Evolutionary conservation across 1,140 invertebrate species (phyloP), one percentile per base, ranked within the genome.

Genomic region (Calliopsis andreniformis): DNA sequence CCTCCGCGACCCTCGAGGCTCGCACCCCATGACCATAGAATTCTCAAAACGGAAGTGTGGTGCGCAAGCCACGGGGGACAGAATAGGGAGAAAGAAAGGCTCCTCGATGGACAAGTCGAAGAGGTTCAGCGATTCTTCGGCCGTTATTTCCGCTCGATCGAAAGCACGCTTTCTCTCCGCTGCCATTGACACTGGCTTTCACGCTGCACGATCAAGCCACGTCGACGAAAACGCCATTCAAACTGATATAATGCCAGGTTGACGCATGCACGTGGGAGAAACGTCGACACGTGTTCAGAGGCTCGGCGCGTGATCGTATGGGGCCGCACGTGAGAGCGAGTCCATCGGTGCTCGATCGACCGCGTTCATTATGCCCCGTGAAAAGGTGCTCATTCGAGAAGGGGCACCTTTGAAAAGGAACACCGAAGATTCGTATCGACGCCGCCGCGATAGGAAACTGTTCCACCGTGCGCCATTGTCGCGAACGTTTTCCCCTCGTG

Each of bases 111-210:
- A n/a, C 59, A 20, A 42, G 43, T 43, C 35, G 20, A 68, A 23
- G 49, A 49, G 70, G 68, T 23, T 73, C 66, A 51, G 69, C 63
- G 77, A 80, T 86, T 87, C 82, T 86, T 84, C 53, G 56, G 25
- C 62, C 61, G 82, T 87, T 87, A 86, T 87, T 87, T 86, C 79
- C 76, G 76, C 35, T 78, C 66, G 79, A 82, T 79, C 71, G 66
- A 49, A 35, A 75, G 55, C 58, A 61, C 72, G 72, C 39, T 53
- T 76, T 72, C 43, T 56, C 55, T 42, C 42, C 49, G 69, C 62
- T 83, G 70, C 72, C 78, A 71, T 76, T 78, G 73, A 78, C 85
- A 78, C 45, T 51, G 77, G 66, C 51, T 84, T 73, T 82, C 76
- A 78, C 68, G 42, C 39, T 43, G 42, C 7, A 12, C 63, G 62